Evolutionary conservation across 2,113 vertebrate species (phyloP), one percentile per base, ranked within the genome.

Genomic region (Apteryx mantelli): DNA sequence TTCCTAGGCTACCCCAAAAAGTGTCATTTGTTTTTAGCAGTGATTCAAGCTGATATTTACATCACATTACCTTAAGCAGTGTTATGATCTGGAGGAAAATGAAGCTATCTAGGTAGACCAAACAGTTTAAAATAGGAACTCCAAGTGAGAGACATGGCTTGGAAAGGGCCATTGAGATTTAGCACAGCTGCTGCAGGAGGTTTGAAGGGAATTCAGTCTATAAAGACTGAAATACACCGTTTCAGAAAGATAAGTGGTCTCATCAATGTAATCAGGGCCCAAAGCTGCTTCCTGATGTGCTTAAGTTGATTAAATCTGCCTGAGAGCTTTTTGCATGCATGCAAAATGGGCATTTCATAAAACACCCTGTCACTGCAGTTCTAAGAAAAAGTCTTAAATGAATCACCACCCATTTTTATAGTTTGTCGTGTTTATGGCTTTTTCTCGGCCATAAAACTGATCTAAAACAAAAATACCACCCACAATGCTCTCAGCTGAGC

Each of bases 11-110:
- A 63, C 14, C 55, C 28, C 16, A 58, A 87, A 86, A 95, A 61
- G 20, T 34, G 69, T 58, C 9, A 69, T 68, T 93, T 95, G 26
- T 86, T 96, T 93, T 94, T 84, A 80, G 21, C 42, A 52, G 7
- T 79, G 44, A 94, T 93, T 93, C 71, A 89, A 78, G 40, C 87
- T 89, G 95, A 91, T 65, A 46, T 89, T 88, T 95, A 38, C 56
- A 82, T 95, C 4, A 0, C 56, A 70, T 93, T 77, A n/a, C 40
- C 76, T 94, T 88, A 93, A 82, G 46, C 68, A 80, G 26, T 12
- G 7, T 87, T 90, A 73, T 48, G 79, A 82, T 86, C 24, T 77
- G 38, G 18, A 93, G n/a, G 64, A 93, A 74, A 70, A 75, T 42
- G 69, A 61, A 93, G 9, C 65, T 93, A 8, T 53, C 4, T 84